Evolutionary conservation across 2,888 invertebrate species (phyloP), one percentile per base, ranked within the genome.

Genomic region (Cordilura impudica): DNA sequence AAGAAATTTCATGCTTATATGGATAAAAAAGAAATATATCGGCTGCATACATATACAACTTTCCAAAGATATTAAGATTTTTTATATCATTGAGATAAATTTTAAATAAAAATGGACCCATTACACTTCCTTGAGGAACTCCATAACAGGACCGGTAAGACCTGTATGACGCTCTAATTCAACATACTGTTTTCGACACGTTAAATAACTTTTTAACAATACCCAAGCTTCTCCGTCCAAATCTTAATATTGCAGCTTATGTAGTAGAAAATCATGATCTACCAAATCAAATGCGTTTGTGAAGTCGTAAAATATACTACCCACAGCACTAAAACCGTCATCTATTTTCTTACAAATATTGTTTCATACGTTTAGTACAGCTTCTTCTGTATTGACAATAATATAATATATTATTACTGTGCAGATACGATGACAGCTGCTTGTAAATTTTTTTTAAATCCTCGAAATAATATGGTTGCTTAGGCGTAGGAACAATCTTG

Each of bases 11-110:
- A 47, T 47, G 19, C 19, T 47, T 47, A 47, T 47, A 47, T 1
- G 47, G 47, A 18, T 47, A 47, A 19, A 47, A 47, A 18, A 47
- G 2, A 2, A 8, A 18, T 47, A 39, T 47, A 10, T 47, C 47
- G 18, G 14, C 18, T 4, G 47, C 47, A 16, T 18, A 47, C 18
- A 47, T 47, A 16, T 4, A 16, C 16, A 47, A 7, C 5, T 16
- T 18, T 8, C 47, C 47, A 8, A 18, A 16, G 4, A 47, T 4
- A 19, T 18, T 5, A 21, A 21, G 21, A 12, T 63, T 49, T 31
- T 63, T 21, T 26, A 63, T 60, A 19, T 49, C 63, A 49, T 63
- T 63, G 0, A 49, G 12, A 14, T 49, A 18, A 31, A 63, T 49
- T n/a, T 18, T 19, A 35, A 49, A 29, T 35, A 63, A 31, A 19